Evolutionary conservation across 2,797 vertebrate species (phyloP).

Genomic region (Synanceia verrucosa): DNA sequence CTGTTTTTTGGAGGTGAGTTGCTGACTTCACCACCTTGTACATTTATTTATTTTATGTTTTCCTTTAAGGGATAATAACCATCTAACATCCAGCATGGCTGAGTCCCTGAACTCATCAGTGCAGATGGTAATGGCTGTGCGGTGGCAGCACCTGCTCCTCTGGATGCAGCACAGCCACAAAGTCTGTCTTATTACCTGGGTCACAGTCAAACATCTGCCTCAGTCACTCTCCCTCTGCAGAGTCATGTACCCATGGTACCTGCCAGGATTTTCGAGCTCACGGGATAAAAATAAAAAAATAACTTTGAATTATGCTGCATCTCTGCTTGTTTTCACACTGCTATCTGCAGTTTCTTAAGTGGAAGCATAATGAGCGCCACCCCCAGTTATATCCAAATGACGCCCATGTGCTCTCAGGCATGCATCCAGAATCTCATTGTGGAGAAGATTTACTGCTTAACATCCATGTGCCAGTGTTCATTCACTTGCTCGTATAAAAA

Average conservation of each 20-base stretch:
- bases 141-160: slow-evolving; percentile 72
- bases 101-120: slow-evolving; percentile 67
- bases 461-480: slow-evolving; percentile 27
- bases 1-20: neutral
- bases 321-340: slow-evolving; percentile 5
- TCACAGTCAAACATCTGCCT: slow-evolving; percentile 73
- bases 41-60: slow-evolving; percentile 56
- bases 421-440: slow-evolving; percentile 34
- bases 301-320: neutral
- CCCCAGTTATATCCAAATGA: slow-evolving; percentile 19
- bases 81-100: slow-evolving; percentile 40
- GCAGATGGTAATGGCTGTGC: slow-evolving; percentile 62
- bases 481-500: slow-evolving; percentile 45
- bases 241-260: slow-evolving; percentile 46
- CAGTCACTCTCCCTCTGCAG: slow-evolving; percentile 43
- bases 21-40: slow-evolving; percentile 18
- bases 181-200: slow-evolving; percentile 65
- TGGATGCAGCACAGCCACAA: slow-evolving; percentile 61
- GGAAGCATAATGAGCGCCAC: slow-evolving; percentile 15
- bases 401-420: slow-evolving; percentile 11
- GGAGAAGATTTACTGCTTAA: slow-evolving; percentile 44
- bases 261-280: slow-evolving; percentile 44
- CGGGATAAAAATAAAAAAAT: neutral
- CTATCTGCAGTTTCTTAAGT: slow-evolving; percentile 20
- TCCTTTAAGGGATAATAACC: slow-evolving; percentile 57